Conservation (phyloP, 2,888 invertebrate species). For the Esperia sulphurella region DNA sequence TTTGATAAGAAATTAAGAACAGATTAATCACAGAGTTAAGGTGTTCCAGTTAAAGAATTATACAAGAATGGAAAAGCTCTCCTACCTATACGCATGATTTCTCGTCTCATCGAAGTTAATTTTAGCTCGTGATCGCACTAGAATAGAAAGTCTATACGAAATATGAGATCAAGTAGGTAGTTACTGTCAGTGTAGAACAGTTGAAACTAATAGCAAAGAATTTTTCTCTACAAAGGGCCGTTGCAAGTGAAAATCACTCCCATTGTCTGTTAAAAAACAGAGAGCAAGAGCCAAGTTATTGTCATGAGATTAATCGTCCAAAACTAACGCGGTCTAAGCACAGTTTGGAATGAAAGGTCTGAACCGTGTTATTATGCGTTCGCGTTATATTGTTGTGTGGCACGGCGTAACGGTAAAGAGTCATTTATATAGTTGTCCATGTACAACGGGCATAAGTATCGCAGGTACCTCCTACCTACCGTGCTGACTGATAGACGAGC, state of each 20-base stretch:
- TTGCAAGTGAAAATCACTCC: not conserved
- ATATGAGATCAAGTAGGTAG: constrained; percentile 11
- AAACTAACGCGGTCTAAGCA: constrained; percentile 33
- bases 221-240: not conserved
- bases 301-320: constrained; percentile 40
- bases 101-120: constrained; percentile 49
- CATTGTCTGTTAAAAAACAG: constrained; percentile 4
- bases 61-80: constrained; percentile 16
- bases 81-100: constrained; percentile 39
- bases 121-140: constrained; percentile 50
- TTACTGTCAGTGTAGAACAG: not conserved
- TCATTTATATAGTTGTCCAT: constrained; percentile 52
- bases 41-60: too few species aligned
- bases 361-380: constrained; percentile 53
- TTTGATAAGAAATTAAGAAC: not conserved
- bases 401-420: constrained; percentile 59
- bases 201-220: too few species aligned
- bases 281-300: constrained; percentile 3
- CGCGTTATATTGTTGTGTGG: constrained; percentile 51
- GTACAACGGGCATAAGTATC: constrained; percentile 36
- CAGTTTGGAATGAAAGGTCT: constrained; percentile 39
- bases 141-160: constrained; percentile 49
- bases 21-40: too few species aligned
- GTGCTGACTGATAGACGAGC: constrained; percentile 22
- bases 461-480: constrained; percentile 13